A percentile compares a stretch with the other conserved stretches of the same genome.
Conservation (phyloP, 2,113 vertebrate species). For the Nycticorax nycticorax region DNA sequence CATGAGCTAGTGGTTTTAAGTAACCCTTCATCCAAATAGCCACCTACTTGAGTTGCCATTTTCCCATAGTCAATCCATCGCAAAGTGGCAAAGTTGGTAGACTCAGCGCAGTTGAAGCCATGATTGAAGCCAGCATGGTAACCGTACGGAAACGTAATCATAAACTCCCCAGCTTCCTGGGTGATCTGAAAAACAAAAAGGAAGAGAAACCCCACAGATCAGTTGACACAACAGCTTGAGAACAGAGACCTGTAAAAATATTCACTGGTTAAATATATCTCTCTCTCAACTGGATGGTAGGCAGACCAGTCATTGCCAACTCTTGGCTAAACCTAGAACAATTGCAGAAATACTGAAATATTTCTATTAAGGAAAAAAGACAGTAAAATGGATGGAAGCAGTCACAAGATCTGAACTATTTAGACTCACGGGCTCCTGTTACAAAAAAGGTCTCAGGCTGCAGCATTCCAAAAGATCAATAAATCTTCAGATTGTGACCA, state of each 20-base stretch:
- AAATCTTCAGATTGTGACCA: background rate
- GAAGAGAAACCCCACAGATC: background rate
- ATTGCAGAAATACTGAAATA: background rate
- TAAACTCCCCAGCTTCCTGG: slow-evolving; percentile 96
- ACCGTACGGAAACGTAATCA: slow-evolving; percentile 95
- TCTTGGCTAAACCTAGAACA: background rate
- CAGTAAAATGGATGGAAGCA: background rate
- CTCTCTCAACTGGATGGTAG: rapidly evolving
- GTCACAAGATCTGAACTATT: background rate
- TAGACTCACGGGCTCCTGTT: background rate
- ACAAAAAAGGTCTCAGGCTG: background rate
- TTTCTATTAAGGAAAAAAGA: background rate
- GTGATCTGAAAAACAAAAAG: slow-evolving; percentile 81
- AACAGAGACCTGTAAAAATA: background rate
- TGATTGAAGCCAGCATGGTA: slow-evolving; percentile 98
- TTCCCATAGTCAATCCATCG: slow-evolving; percentile 98
- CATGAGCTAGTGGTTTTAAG: background rate
- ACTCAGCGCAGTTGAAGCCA: slow-evolving; percentile 97
- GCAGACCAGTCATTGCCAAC: background rate
- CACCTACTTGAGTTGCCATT: slow-evolving; percentile 90
- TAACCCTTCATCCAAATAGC: background rate
- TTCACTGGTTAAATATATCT: background rate
- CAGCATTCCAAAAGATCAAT: background rate
- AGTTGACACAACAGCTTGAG: background rate
- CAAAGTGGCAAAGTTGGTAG: slow-evolving; percentile 95